Conservation (phyloP, 2,888 invertebrate genomes). For the Lepidonotus clava region DNA sequence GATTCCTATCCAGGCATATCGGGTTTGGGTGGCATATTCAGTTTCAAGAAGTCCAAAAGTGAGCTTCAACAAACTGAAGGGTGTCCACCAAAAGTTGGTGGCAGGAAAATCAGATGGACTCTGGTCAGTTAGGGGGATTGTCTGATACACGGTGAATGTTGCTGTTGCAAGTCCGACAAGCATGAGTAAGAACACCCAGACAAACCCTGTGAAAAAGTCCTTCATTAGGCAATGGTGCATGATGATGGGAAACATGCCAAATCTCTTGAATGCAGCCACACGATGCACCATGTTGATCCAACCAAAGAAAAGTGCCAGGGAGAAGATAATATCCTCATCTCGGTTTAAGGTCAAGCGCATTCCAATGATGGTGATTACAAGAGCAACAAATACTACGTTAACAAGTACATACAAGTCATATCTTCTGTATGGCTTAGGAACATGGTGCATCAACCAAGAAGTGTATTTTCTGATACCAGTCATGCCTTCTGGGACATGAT, state of each 20-base stretch:
- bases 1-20: neutral
- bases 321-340: neutral
- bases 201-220: constrained; percentile 3
- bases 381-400: neutral
- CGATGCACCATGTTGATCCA: neutral
- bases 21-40: neutral
- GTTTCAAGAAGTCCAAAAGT: neutral
- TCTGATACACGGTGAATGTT: neutral
- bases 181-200: neutral
- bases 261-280: constrained; percentile 15
- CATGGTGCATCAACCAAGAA: too few relatives aligned
- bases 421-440: neutral
- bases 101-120: neutral
- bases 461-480: too few relatives aligned
- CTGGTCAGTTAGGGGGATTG: neutral
- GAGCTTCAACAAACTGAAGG: constrained; percentile 1
- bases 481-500: too few relatives aligned
- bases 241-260: constrained; percentile 17
- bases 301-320: neutral
- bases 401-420: neutral
- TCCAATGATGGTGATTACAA: neutral
- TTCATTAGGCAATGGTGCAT: constrained; percentile 19
- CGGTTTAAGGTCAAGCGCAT: neutral
- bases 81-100: neutral
- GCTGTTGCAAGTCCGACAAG: neutral